Evolutionary conservation across 2,113 vertebrate genomes (phyloP), one percentile per base, ranked within the genome.

Genomic region (Rhombomys opimus): DNA sequence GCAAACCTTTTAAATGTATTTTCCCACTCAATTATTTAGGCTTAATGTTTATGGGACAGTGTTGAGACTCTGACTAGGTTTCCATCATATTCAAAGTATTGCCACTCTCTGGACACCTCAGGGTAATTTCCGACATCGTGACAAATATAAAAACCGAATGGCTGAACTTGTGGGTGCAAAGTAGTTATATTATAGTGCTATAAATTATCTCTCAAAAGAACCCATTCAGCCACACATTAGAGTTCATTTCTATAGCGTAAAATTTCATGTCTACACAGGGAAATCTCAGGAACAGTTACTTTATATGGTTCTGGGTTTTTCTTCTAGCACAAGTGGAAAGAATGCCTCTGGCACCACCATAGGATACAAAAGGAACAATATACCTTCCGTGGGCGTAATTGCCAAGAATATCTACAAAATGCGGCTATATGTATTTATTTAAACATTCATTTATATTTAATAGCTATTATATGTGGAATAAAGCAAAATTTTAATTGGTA

Each of bases 121-220:
- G 97, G 97, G 97, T 96, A 98, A 93, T 97, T 98, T 96, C 97
- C 96, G 95, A 98, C 98, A 98, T 96, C 95, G 97, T 95, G 97
- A 97, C 90, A 95, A 97, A 97, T 89, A 72, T 97, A 96, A 98
- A 98, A 98, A 90, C 91, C 89, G 95, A 98, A 93, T 94, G 92
- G 54, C 91, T 97, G 92, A 95, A 91, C 94, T 98, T 98, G 91
- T 63, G 87, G 95, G 93, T 95, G 54, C 57, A 94, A 97, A 97
- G 96, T 80, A 90, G 72, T 97, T 91, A 92, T 95, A 98, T 96
- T 59, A 77, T 30, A 76, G 94, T 46, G 92, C 97, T 97, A 96
- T 68, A 95, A 98, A 96, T 50, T 81, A 93, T 95, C 97, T 97
- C 91, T 98, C 97, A 82, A 96, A 97, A 96, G 92, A 96, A 97